These are phyloP conservation scores for Varecia variegata DNA, from an alignment of 2,797 vertebrate species.

Conservation along the genomic window DNA sequence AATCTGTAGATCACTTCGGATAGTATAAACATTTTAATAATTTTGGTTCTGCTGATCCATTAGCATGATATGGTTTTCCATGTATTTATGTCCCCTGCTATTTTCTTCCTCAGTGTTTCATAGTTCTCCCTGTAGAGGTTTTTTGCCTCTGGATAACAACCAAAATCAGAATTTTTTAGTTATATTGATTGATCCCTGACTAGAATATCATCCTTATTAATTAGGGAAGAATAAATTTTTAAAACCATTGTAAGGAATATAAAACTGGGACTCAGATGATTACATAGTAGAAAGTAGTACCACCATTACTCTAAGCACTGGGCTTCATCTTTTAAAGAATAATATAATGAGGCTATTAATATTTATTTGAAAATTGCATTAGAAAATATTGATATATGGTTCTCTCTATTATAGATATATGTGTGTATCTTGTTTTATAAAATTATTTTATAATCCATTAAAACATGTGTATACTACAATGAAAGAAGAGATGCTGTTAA, in stretches of 20 bases:
- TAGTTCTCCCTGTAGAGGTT: too few relatives aligned
- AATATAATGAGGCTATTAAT: not conserved
- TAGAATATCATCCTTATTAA: not conserved
- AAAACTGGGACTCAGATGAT: not conserved
- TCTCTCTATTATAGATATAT: not conserved
- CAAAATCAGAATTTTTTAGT: not conserved
- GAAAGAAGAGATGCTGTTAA: not conserved
- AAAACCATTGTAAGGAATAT: not conserved
- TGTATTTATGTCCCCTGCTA: too few relatives aligned
- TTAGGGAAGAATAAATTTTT: not conserved
- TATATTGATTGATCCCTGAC: not conserved
- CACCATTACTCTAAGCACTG: not conserved
- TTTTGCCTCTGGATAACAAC: too few relatives aligned
- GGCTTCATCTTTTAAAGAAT: not conserved
- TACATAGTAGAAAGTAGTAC: not conserved
- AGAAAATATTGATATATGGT: not conserved
- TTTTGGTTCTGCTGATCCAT: too few relatives aligned
- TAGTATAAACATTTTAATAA: too few relatives aligned
- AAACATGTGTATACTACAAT: not conserved
- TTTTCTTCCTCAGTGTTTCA: too few relatives aligned
- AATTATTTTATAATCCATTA: not conserved
- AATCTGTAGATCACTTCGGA: too few relatives aligned
- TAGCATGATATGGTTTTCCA: too few relatives aligned
- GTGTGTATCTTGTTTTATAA: not conserved
- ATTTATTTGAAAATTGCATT: not conserved